phyloP scores from a whole-genome alignment of 2,113 vertebrate species.

The Globicephala melas region DNA sequence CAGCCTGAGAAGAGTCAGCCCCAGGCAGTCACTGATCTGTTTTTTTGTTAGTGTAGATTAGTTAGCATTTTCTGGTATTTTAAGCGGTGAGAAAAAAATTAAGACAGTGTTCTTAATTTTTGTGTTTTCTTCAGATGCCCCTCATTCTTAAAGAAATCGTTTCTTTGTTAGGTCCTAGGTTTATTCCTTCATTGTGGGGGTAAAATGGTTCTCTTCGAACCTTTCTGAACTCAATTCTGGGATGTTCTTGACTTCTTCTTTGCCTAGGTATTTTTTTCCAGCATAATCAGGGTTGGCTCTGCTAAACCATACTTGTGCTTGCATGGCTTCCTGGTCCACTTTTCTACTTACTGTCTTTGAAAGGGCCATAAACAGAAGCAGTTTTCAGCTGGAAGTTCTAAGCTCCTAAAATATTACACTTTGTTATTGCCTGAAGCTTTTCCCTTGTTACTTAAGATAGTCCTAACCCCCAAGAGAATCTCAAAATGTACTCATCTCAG shows the following conservation, averaged over 20 bases:
- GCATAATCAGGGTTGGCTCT: not conserved
- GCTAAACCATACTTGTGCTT: not conserved
- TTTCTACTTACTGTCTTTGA: not conserved
- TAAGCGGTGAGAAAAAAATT: not conserved
- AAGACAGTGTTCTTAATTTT: not conserved
- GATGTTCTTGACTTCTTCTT: not conserved
- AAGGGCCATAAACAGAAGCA: not conserved
- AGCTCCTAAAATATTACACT: not conserved
- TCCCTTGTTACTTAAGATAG: not conserved
- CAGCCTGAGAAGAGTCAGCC: not conserved
- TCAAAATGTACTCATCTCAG: not conserved
- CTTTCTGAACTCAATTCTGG: not conserved
- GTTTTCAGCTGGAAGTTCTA: not conserved
- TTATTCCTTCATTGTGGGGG: not conserved
- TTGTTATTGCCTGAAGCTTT: not conserved
- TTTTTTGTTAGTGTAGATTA: not conserved
- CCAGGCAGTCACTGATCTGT: not conserved
- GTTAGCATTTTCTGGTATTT: slow-evolving; percentile 11
- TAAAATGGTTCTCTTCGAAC: not conserved
- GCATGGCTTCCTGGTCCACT: not conserved
- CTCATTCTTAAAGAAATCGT: not conserved
- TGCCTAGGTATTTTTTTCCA: not conserved
- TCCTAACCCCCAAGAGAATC: not conserved
- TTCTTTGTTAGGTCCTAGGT: not conserved
- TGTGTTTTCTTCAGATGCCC: not conserved